phyloP scores from a whole-genome alignment of 1,140 invertebrate species.

The Brachionus manjavacas region DNA sequence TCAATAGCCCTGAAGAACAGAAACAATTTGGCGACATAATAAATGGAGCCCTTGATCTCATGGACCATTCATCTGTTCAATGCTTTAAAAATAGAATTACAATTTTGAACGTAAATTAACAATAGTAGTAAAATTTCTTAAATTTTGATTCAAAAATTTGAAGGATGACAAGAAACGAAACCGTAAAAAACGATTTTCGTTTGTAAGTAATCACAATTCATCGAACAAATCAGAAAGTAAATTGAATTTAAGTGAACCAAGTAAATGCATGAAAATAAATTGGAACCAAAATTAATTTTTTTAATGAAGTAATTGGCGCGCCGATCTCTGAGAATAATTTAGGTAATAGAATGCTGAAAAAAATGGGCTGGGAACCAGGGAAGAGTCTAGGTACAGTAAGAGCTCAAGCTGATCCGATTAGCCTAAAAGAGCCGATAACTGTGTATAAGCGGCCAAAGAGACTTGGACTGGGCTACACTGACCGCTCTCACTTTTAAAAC shows the following conservation, averaged over 20 bases:
- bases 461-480: slow-evolving; percentile 47
- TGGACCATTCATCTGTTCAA: neutral
- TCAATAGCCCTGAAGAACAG: neutral
- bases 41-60: slow-evolving; percentile 3
- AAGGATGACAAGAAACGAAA: neutral
- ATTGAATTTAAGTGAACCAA: neutral
- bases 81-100: neutral
- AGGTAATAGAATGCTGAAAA: slow-evolving; percentile 52
- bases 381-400: slow-evolving; percentile 50
- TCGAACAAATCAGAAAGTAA: neutral
- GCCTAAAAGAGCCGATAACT: slow-evolving; percentile 49
- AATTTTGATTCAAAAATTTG: neutral
- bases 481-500: neutral
- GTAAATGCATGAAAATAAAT: neutral
- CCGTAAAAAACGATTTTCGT: neutral
- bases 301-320: neutral
- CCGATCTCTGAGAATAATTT: slow-evolving; percentile 53
- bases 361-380: slow-evolving; percentile 55
- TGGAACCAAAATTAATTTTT: neutral
- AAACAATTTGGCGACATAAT: neutral
- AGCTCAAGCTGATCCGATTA: slow-evolving; percentile 37
- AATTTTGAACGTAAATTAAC: neutral
- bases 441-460: slow-evolving; percentile 44
- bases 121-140: neutral
- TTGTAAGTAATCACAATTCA: neutral